Evolutionary conservation across 2,888 invertebrate species (phyloP).

Genomic region (Crematogaster levior): DNA sequence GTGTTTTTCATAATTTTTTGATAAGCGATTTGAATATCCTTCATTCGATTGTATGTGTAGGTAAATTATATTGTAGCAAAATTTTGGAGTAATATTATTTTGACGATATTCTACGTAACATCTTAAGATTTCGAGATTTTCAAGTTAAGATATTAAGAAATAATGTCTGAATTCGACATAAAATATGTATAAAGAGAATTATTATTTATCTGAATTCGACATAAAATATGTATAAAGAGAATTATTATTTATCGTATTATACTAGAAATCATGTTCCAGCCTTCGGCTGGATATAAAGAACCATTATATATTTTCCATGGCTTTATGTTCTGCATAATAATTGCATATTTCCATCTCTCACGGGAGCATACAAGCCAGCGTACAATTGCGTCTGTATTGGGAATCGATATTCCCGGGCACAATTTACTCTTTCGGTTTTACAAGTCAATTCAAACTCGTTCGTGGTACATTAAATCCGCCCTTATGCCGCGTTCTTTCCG

Average conservation of each 20-base stretch:
- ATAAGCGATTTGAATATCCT: not conserved
- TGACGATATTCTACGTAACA: not conserved
- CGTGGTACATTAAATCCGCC: conserved; percentile 47
- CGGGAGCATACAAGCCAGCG: conserved; percentile 4
- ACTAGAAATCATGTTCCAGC: not conserved
- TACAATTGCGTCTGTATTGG: not conserved
- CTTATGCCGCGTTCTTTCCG: conserved; percentile 34
- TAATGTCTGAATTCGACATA: not conserved
- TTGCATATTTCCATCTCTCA: conserved; percentile 28
- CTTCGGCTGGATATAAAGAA: not conserved
- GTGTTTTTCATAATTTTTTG: not conserved
- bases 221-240: not conserved
- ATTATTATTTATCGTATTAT: not conserved
- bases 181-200: not conserved
- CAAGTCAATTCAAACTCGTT: conserved; percentile 49
- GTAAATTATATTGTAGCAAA: too few species aligned
- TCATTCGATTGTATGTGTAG: not conserved
- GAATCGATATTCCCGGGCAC: conserved; percentile 35
- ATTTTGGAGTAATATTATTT: conserved; percentile 6
- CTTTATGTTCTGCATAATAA: not conserved
- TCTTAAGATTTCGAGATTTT: not conserved
- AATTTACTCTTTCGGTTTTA: conserved; percentile 45
- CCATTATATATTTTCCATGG: conserved; percentile 29
- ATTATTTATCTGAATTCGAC: not conserved
- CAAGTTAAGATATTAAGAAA: not conserved